Evolutionary conservation across 2,888 invertebrate species (phyloP), one percentile per base, ranked within the genome.

Genomic region (Pinctada fucata): DNA sequence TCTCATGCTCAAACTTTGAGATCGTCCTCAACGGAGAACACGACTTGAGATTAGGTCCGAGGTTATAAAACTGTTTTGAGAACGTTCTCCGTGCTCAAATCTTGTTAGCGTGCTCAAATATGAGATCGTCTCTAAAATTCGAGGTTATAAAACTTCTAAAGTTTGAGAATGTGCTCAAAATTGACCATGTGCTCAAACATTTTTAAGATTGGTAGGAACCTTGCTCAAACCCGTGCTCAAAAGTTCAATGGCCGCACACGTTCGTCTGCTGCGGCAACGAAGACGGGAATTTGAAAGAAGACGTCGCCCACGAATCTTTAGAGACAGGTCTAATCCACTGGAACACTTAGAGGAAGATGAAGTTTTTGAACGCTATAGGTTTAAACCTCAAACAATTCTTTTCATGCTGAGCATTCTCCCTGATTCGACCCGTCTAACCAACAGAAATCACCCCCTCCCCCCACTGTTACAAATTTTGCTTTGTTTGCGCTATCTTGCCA

Each of bases 321-420:
- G 69, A n/a, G 69, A 69, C 16, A 8, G 69, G 10, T 69, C 69
- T 2, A 69, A 69, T 69, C 69, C 69, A 13, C 48, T 69, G 3
- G 69, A 69, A 69, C 16, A 69, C 16, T 48, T 69, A 3, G 69
- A 69, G 3, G 67, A 67, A 45, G 67, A 13, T n/a, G 67, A 67
- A 67, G 45, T 67, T 2, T 67, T 67, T 31, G 2, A 16, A 2
- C 2, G 31, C 16, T 67, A 13, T 47, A 13, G 47, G 5, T 69
- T 69, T 10, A 45, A 49, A 3, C 69, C 69, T 49, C 13, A 69
- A 67, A 67, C 67, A 3, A 67, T 67, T 48, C 3, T 67, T 5
- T 67, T 16, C 31, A n/a, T 67, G 5, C 16, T 67, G 45, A 48
- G 67, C 3, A 45, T 31, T 67, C 67, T 67, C 3, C 67, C 67